Evolutionary conservation across 1,140 invertebrate species (phyloP).

Genomic region (Drosophila subobscura): DNA sequence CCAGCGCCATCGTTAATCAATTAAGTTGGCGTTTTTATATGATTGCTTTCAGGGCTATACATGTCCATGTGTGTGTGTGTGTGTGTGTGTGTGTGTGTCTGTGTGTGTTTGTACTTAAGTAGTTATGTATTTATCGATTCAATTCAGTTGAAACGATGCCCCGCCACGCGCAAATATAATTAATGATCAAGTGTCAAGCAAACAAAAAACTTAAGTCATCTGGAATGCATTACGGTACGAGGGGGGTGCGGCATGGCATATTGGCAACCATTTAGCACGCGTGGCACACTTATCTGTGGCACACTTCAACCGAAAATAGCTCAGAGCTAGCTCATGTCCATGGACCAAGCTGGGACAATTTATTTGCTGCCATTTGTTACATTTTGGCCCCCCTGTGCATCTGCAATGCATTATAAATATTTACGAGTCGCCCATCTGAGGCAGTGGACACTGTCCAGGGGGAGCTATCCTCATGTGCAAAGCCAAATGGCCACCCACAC

Average conservation of each 20-base stretch:
- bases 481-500: constrained; percentile 37
- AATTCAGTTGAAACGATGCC: constrained; percentile 38
- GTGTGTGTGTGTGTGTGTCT: constrained; percentile 9
- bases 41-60: constrained; percentile 35
- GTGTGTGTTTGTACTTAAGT: constrained; percentile 28
- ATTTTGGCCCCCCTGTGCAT: constrained; percentile 23
- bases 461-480: constrained; percentile 20
- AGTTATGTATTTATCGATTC: constrained; percentile 53
- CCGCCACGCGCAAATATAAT: constrained; percentile 70
- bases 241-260: constrained; percentile 31
- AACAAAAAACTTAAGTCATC: constrained; percentile 58
- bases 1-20: constrained; percentile 63
- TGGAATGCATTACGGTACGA: constrained; percentile 69
- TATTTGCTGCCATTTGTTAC: constrained; percentile 36
- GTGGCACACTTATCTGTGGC: constrained; percentile 23
- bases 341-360: constrained; percentile 21
- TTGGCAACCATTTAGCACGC: constrained; percentile 64
- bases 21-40: constrained; percentile 64
- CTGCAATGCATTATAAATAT: constrained; percentile 57
- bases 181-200: constrained; percentile 74
- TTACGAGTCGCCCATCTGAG: constrained; percentile 37
- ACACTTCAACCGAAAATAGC: constrained; percentile 4
- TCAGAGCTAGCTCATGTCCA: neutral
- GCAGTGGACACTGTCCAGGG: constrained; percentile 25
- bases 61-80: constrained; percentile 7